Evolutionary conservation across 1,140 invertebrate genomes (phyloP), one percentile per base, ranked within the genome.

Genomic region (Berghia stephanieae): DNA sequence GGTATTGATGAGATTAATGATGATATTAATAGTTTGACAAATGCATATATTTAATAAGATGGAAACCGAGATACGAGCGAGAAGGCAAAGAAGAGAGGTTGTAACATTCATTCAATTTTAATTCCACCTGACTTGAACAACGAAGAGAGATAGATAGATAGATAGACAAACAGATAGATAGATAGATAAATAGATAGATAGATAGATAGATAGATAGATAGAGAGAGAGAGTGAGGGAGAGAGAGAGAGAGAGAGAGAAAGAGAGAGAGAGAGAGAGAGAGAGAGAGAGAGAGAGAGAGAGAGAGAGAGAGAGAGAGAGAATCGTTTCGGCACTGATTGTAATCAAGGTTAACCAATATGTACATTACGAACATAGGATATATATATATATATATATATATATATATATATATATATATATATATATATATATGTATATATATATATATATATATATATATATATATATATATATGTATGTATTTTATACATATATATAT

Each of bases 211-310:
- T n/a, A n/a, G n/a, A n/a, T n/a, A n/a, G n/a, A n/a, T n/a, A n/a
- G n/a, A n/a, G n/a, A 69, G 42, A 36, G 31, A 43, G 67, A 43
- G 67, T 27, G 34, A 40, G 67, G n/a, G 67, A 69, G 67, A 69
- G 67, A 69, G 67, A 69, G 67, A 69, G 67, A 69, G 67, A 69
- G 67, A 69, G 67, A 69, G 67, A 69, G 67, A 69, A 38, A 69
- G 67, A 69, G 67, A 69, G 36, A 31, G 67, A 69, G 67, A 69
- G 36, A 31, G 67, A 69, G 36, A 31, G 67, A 69, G 36, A 31
- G 67, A 69, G 36, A 31, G 67, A 69, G 36, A 31, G 8, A 73
- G n/a, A n/a, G n/a, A n/a, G n/a, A 42, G 3, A 43, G 6, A 27
- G 42, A 36, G 8, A 71, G 18, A 10, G 43, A 46, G 49, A 16